phyloP scores from a whole-genome alignment of 2,888 invertebrate species.

The Melinaea menophilus region DNA sequence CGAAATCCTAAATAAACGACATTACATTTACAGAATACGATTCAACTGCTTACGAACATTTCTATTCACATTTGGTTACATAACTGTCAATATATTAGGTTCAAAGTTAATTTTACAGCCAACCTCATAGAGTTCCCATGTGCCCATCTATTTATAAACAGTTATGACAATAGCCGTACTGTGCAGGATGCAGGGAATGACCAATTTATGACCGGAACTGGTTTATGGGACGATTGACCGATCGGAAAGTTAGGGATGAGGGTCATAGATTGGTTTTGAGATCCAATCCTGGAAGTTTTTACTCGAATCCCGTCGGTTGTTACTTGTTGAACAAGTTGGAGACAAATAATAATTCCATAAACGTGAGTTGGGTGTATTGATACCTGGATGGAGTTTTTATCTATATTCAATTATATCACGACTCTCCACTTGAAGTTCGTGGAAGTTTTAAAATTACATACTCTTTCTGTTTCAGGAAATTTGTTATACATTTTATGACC shows the following conservation, averaged over 20 bases:
- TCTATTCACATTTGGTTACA: background rate
- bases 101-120: background rate
- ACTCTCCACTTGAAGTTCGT: too few relatives aligned
- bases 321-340: too few relatives aligned
- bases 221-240: slow-evolving; percentile 62
- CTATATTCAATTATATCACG: too few relatives aligned
- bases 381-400: too few relatives aligned
- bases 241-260: slow-evolving; percentile 40
- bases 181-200: slow-evolving; percentile 60
- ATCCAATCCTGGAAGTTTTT: slow-evolving; percentile 13
- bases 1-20: too few relatives aligned
- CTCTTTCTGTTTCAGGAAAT: too few relatives aligned
- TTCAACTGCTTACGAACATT: too few relatives aligned
- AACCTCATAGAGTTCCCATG: slow-evolving; percentile 11
- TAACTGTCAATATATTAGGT: background rate
- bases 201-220: slow-evolving; percentile 71
- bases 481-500: slow-evolving; percentile 8
- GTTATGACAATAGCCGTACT: slow-evolving; percentile 54
- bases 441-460: too few relatives aligned
- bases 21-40: too few relatives aligned
- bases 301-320: too few relatives aligned
- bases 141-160: slow-evolving; percentile 43
- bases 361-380: too few relatives aligned
- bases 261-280: slow-evolving; percentile 23
- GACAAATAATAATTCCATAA: too few relatives aligned